Base-by-base conservation (phyloP, 23 tunicate species). In the Ciona savignyi region DNA sequence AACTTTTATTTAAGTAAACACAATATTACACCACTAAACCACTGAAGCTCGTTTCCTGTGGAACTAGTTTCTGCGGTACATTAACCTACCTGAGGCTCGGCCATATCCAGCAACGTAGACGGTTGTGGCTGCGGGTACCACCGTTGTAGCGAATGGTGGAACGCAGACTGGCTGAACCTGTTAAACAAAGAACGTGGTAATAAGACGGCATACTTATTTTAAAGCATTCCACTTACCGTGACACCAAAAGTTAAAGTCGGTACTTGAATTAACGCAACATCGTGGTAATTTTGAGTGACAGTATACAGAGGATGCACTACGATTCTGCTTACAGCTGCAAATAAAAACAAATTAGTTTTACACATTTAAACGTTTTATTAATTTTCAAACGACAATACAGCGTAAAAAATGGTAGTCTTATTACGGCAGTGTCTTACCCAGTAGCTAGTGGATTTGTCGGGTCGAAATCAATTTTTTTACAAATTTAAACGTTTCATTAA, bases 91-190 rank as follows among this genome's bases (percentile, higher is more conserved):
- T 3, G 68, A 51, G 21, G 68, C 25, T 68, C 66, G 35, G 27
- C 96, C 96, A 56, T 77, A 88, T 3, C 96, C 96, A 2, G 88
- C 72, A 25, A 88, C 77, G 61, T 64, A 72, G 20, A 88, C 62
- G 1, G 49, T 31, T 3, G 65, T 35, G 32, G 49, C 74, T 24
- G 11, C 79, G 2, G 74, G 25, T 1, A 78, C 48, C 3, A 80
- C 1, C 2, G 25, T 23, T 1, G 88, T 1, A 0, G 70, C 70
- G 20, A 77, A 82, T 23, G 70, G 34, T 49, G 96, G 96, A 15
- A 88, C 23, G 32, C 96, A 88, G 0, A 78, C 80, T 29, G 88
- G 88, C 29, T 60, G 22, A 42, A 81, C 73, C 95, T 87, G 65
- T 27, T 3, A 28, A 51, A 32, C 19, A 29, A 30, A 42, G n/a